These are phyloP conservation scores for Quadroppia sp. DNA, from an alignment of 2,888 invertebrate species.

Conservation along the genomic window DNA sequence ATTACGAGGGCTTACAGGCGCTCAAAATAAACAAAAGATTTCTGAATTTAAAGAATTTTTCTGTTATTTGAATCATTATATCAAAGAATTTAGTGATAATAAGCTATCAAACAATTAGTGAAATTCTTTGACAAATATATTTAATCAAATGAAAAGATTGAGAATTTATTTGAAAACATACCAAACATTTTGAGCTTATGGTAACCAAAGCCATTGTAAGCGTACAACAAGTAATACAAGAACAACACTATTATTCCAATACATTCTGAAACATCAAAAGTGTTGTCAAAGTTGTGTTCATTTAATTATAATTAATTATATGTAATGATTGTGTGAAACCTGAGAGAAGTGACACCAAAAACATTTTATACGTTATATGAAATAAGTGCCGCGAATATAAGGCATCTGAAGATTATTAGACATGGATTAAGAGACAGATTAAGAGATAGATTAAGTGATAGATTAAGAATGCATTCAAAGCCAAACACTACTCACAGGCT, in stretches of 20 bases:
- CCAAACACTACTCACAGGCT: slow-evolving; percentile 54
- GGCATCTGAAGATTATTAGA: slow-evolving; percentile 59
- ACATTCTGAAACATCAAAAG: slow-evolving; percentile 55
- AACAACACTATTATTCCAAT: slow-evolving; percentile 66
- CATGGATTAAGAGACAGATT: too few species aligned
- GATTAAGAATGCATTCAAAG: background rate
- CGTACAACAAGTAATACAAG: slow-evolving; percentile 71
- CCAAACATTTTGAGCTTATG: slow-evolving; percentile 55
- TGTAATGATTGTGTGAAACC: slow-evolving; percentile 3
- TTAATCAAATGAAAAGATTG: background rate
- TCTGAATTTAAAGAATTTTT: too few species aligned
- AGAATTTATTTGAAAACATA: slow-evolving; percentile 47
- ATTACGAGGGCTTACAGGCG: too few species aligned
- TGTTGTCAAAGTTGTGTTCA: background rate
- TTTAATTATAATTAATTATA: background rate
- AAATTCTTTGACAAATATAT: background rate
- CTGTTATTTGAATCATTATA: too few species aligned
- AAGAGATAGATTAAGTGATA: background rate
- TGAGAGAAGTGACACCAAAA: slow-evolving; percentile 63
- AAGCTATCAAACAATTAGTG: background rate
- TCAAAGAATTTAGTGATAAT: too few species aligned
- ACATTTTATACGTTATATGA: slow-evolving; percentile 83
- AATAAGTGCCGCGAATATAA: slow-evolving; percentile 72
- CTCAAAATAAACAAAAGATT: too few species aligned
- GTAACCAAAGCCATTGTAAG: slow-evolving; percentile 66